Evolutionary conservation across 2,888 invertebrate species (phyloP).

Genomic region (Orchesellides sinensis): DNA sequence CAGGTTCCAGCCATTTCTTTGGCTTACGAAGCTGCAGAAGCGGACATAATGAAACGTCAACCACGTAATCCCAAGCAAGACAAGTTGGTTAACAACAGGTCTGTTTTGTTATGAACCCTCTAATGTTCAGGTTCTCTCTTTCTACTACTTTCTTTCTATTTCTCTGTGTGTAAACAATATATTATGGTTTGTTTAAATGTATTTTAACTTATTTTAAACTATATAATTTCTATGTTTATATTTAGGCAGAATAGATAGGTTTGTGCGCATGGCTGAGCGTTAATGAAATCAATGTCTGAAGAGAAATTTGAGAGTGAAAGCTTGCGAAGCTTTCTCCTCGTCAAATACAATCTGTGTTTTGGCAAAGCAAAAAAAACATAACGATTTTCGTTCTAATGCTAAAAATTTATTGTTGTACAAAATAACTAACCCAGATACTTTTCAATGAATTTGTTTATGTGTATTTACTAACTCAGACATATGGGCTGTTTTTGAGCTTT

Average conservation of each 20-base stretch:
- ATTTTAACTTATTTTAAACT: not conserved
- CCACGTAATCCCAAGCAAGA: conserved; percentile 72
- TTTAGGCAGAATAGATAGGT: not conserved
- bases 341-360: conserved; percentile 36
- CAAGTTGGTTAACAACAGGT: conserved; percentile 83
- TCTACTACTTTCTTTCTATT: not conserved
- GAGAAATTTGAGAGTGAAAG: not conserved
- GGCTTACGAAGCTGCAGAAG: conserved; percentile 93
- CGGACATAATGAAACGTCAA: conserved; percentile 91
- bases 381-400: not conserved
- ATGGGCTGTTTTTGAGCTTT: conserved; percentile 6
- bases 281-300: conserved; percentile 2
- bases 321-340: conserved; percentile 1
- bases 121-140: conserved; percentile 9
- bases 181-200: not conserved
- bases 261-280: conserved; percentile 50
- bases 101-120: too few species aligned
- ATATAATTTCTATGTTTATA: not conserved
- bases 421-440: not conserved
- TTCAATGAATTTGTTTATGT: not conserved
- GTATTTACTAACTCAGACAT: not conserved
- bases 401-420: not conserved
- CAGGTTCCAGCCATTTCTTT: conserved; percentile 71
- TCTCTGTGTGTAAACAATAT: conserved; percentile 8
- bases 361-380: conserved; percentile 11